Evolutionary conservation across 2,113 vertebrate genomes (phyloP).

Genomic region (Hippocampus guttulatus): DNA sequence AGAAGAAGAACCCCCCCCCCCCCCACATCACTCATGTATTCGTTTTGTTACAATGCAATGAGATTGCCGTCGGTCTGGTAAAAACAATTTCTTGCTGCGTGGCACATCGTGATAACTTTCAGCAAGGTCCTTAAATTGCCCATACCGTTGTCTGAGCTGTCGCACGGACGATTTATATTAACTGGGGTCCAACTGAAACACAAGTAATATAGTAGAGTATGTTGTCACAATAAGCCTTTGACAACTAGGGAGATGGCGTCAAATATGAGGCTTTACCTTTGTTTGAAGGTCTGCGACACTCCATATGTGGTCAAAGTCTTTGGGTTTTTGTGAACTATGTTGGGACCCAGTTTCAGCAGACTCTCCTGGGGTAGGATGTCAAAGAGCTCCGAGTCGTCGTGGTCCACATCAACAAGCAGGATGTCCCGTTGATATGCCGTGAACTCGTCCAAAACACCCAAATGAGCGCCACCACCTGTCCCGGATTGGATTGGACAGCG

Average conservation of each 20-base stretch:
- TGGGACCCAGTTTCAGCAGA: constrained; percentile 39
- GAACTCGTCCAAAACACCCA: constrained; percentile 67
- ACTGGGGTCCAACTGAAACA: constrained; percentile 44
- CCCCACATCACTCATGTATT: background rate
- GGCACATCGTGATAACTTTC: background rate
- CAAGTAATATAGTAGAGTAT: background rate
- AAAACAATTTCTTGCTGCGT: background rate
- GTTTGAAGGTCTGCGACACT: background rate
- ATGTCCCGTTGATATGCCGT: constrained; percentile 83
- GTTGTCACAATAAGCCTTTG: background rate
- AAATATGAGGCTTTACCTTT: constrained; percentile 34
- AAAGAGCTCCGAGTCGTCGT: constrained; percentile 88
- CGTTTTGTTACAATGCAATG: background rate
- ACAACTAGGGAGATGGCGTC: background rate
- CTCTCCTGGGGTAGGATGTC: constrained; percentile 52
- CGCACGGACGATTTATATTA: background rate
- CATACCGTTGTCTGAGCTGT: constrained; percentile 37
- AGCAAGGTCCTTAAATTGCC: background rate
- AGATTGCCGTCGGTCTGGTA: background rate
- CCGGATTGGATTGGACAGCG: background rate
- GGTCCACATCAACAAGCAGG: constrained; percentile 81
- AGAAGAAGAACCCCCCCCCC: no score
- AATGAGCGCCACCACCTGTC: background rate
- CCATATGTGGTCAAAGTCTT: background rate
- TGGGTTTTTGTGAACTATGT: constrained; percentile 13